A percentile compares a stretch with the other conserved stretches of the same genome.
These are phyloP conservation scores for Oreochromis spilurus DNA, from an alignment of 2,113 vertebrate genomes.

Conservation along the genomic window DNA sequence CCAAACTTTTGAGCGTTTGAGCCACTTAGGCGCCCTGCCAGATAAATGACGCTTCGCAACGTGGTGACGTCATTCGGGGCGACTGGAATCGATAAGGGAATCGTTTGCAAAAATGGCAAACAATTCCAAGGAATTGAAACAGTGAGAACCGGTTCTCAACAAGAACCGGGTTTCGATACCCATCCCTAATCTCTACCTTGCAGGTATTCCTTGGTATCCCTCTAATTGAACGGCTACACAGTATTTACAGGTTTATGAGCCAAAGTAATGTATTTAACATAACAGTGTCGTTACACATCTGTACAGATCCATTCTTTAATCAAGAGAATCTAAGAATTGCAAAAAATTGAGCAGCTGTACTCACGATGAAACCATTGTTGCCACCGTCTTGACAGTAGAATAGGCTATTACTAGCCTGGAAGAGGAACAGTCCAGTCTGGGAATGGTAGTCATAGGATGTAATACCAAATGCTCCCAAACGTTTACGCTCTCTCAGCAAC, in stretches of 20 bases:
- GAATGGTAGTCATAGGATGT: conserved; percentile 96
- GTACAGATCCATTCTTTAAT: background rate
- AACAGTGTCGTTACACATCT: background rate
- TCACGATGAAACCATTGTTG: conserved; percentile 93
- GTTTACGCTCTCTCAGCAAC: conserved; percentile 88
- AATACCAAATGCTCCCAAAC: conserved; percentile 93
- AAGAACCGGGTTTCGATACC: no score
- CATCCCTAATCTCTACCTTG: background rate
- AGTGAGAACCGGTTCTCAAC: no score
- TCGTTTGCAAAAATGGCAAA: no score
- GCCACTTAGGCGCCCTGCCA: no score
- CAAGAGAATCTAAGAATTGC: background rate
- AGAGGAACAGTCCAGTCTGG: conserved; percentile 92
- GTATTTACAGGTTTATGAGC: background rate
- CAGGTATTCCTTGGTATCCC: background rate
- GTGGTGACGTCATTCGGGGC: no score
- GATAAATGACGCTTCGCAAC: no score
- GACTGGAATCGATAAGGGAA: no score
- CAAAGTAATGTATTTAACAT: background rate
- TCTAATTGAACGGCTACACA: background rate
- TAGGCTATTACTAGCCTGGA: conserved; percentile 97
- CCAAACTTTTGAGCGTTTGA: no score
- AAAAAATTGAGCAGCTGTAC: conserved; percentile 23
- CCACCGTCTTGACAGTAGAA: conserved; percentile 94
- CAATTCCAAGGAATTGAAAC: no score